Base-by-base conservation (phyloP, 2,797 vertebrate species). In the Pseudomugil gertrudae region DNA sequence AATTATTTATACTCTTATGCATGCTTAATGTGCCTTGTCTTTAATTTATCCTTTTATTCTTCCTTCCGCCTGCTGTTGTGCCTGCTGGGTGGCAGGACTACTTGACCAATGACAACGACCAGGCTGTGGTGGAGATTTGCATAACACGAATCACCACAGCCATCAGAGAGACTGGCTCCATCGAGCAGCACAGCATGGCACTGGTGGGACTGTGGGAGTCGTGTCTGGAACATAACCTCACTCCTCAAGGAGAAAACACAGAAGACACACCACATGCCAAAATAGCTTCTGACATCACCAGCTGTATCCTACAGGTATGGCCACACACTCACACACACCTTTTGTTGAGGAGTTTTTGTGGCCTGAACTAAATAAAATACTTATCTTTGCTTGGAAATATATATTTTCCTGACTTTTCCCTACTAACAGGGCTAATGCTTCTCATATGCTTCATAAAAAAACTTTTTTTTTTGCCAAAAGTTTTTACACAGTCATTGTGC, bases 61-160 rank as follows among this genome's bases (percentile, higher is more conserved):
- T 74, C 24, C 61, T 55, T 52, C 26, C 55, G 52, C 73, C 7
- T 60, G 40, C 27, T 71, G 54, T 59, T 51, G 70, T 80, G 51
- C 19, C 61, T 75, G 58, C 59, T 76, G 51, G n/a, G 60, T 69
- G 62, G 63, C 85, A 99, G 98, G 97, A 98, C 91, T 99, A 99
- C 78, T 90, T 95, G 87, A 96, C 84, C 83, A 99, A 96, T 6
- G 95, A 95, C 93, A 99, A 98, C 0, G 96, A 98, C 92, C 98
- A 99, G 91, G 96, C 97, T 0, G 97, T 99, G 87, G 96, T 98
- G 81, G 98, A 99, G 85, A 98, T 99, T 87, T 99, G 97, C 89
- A 92, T 99, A 84, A 99, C 95, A 0, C 94, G 97, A 36, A 96
- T 99, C 87, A 98, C 98, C 65, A 95, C 96, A 0, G 98, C 98